Percentiles rank a stretch among this genome's conserved stretches.
Conservation (phyloP, 37 sponge, comb jelly and placozoan species). For the Beroe forskalii region DNA sequence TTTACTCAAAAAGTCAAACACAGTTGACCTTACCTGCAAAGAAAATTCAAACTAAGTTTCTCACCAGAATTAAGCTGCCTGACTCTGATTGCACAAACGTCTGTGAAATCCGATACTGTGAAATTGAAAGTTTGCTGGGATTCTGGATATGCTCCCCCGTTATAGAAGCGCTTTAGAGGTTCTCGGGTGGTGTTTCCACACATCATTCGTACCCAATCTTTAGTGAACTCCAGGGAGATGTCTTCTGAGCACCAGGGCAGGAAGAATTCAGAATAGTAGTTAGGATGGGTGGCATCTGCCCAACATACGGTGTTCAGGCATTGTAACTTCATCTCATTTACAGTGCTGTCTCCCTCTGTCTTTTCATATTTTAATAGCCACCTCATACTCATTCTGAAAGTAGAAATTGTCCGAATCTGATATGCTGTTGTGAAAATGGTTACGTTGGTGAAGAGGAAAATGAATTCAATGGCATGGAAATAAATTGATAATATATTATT, state of each 20-base stretch:
- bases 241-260: background rate
- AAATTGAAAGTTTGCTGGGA: background rate
- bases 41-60: too few relatives aligned
- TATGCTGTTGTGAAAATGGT: too few relatives aligned
- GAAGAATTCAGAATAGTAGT: background rate
- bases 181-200: background rate
- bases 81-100: background rate
- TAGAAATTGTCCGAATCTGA: too few relatives aligned
- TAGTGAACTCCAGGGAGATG: background rate
- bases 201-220: background rate
- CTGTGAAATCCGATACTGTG: background rate
- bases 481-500: too few relatives aligned
- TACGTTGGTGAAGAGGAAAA: too few relatives aligned
- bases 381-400: too few relatives aligned
- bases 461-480: too few relatives aligned
- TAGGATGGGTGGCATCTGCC: background rate
- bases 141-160: background rate
- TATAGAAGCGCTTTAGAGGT: background rate
- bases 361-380: too few relatives aligned
- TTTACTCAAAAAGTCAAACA: background rate
- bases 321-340: background rate
- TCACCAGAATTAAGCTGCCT: background rate
- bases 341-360: too few relatives aligned
- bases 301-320: background rate
- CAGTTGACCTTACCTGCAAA: background rate